Conservation (phyloP, 2,888 invertebrate genomes). For the Apomyelois bistriatella region DNA sequence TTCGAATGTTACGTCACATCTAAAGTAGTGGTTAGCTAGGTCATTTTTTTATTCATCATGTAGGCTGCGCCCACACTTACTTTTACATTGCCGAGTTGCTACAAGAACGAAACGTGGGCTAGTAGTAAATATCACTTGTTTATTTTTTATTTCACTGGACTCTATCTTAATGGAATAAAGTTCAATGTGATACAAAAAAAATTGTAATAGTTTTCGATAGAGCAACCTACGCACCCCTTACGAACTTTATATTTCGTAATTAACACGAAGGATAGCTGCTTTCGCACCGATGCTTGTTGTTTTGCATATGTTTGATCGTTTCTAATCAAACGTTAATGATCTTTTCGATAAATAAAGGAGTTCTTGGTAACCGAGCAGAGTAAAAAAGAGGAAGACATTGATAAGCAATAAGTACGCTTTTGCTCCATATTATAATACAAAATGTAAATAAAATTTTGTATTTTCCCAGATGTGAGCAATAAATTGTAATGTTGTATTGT, state of each 20-base stretch:
- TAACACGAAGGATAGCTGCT: constrained; percentile 52
- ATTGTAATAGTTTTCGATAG: constrained; percentile 32
- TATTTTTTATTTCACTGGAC: constrained; percentile 21
- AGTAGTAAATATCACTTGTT: constrained; percentile 44
- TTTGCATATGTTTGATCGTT: background rate
- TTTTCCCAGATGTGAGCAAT: too few species aligned
- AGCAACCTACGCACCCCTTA: constrained; percentile 54
- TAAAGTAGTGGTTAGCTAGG: constrained; percentile 45
- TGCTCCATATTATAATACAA: too few species aligned
- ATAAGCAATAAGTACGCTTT: too few species aligned
- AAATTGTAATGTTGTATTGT: too few species aligned
- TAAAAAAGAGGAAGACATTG: too few species aligned
- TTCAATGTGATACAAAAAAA: constrained; percentile 20
- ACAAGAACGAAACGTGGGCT: constrained; percentile 59
- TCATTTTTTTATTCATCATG: constrained; percentile 42
- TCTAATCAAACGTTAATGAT: too few species aligned
- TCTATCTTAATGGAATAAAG: constrained; percentile 33
- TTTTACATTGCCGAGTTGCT: constrained; percentile 34
- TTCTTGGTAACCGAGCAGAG: too few species aligned
- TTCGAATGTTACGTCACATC: constrained; percentile 47
- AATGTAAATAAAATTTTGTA: too few species aligned
- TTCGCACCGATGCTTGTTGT: constrained; percentile 40
- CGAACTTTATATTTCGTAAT: constrained; percentile 58
- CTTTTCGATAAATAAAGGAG: too few species aligned
- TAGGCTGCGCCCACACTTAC: constrained; percentile 63